phyloP scores from a whole-genome alignment of 2,113 vertebrate genomes.

The Chamaetylas fuelleborni region DNA sequence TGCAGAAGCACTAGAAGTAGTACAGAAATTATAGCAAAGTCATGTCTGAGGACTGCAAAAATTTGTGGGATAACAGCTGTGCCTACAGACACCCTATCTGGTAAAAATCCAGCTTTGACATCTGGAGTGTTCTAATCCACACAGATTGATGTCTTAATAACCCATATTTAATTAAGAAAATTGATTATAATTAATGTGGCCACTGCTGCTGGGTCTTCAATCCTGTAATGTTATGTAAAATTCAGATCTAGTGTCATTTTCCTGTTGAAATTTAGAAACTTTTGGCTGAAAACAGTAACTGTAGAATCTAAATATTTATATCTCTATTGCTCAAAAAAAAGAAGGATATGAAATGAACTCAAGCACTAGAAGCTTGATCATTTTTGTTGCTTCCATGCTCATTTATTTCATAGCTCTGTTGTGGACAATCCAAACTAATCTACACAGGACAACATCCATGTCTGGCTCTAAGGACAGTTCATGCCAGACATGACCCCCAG shows the following conservation, averaged over 20 bases:
- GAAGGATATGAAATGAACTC: background rate
- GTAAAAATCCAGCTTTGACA: background rate
- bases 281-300: background rate
- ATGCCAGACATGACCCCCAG: background rate
- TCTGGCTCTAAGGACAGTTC: background rate
- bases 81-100: background rate
- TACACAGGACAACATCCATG: background rate
- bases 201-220: background rate
- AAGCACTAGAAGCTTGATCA: background rate
- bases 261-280: background rate
- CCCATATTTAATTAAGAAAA: background rate
- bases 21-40: background rate
- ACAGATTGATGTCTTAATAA: constrained; percentile 8
- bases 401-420: background rate
- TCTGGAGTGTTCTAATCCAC: background rate
- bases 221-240: background rate
- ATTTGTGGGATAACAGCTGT: constrained; percentile 9
- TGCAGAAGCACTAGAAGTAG: background rate
- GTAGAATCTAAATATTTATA: background rate
- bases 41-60: background rate
- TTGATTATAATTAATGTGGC: background rate
- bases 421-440: background rate
- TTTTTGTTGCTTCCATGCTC: background rate
- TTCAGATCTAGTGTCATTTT: background rate
- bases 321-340: background rate